A percentile compares a stretch with the other conserved stretches of the same genome.
Evolutionary conservation across 2,113 vertebrate genomes (phyloP).

Genomic region (Passer domesticus): DNA sequence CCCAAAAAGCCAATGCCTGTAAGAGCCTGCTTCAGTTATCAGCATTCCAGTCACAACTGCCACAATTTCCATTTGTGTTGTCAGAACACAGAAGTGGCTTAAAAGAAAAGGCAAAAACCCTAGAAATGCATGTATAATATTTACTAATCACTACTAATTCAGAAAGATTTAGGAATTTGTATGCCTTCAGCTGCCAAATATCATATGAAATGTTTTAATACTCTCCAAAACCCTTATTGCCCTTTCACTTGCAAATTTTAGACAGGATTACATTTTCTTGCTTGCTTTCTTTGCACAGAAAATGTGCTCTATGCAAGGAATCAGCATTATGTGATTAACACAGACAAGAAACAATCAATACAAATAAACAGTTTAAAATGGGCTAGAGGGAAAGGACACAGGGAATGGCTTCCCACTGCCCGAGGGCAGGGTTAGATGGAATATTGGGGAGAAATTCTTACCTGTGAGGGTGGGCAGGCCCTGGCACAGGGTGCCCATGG

Average conservation of each 20-base stretch:
- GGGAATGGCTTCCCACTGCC: background rate
- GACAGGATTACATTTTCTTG: background rate
- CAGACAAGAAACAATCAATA: background rate
- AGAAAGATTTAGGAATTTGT: background rate
- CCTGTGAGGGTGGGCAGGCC: rapidly evolving
- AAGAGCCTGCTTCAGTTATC: background rate
- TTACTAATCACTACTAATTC: slow-evolving; percentile 24
- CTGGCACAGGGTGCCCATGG: background rate
- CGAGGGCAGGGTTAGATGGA: background rate
- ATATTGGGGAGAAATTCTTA: rapidly evolving
- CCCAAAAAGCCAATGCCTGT: background rate
- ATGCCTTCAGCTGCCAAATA: background rate
- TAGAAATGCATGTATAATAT: background rate
- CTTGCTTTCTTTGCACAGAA: background rate
- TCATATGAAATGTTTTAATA: background rate
- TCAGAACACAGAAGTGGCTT: background rate
- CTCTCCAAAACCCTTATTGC: background rate
- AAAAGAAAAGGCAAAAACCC: background rate
- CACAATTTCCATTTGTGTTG: background rate
- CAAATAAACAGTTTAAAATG: background rate
- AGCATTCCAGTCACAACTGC: background rate
- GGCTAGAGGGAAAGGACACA: background rate
- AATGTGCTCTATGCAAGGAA: background rate
- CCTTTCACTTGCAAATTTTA: background rate
- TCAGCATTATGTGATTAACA: background rate